Evolutionary conservation across 1,140 invertebrate species (phyloP).

Genomic region (Caenorhabditis remanei): DNA sequence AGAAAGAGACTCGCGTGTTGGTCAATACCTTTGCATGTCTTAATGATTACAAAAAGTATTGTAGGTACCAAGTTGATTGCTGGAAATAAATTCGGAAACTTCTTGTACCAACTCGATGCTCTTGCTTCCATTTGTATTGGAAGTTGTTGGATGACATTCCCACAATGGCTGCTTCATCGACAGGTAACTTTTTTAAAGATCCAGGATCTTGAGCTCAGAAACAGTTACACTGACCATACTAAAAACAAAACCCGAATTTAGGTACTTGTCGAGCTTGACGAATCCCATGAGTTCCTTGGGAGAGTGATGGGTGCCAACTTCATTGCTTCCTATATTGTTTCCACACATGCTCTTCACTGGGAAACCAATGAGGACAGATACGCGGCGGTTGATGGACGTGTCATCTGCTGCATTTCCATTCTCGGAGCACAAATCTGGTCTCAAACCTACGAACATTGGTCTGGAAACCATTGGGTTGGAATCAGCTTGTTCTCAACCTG

Average conservation of each 20-base stretch:
- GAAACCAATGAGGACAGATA: constrained; percentile 66
- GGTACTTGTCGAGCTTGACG: constrained; percentile 74
- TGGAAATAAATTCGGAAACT: constrained; percentile 70
- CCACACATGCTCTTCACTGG: constrained; percentile 75
- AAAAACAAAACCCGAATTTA: constrained; percentile 22
- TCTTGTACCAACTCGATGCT: constrained; percentile 75
- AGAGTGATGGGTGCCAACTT: constrained; percentile 75
- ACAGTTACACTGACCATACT: neutral
- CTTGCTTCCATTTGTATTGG: constrained; percentile 75
- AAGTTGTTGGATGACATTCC: constrained; percentile 73
- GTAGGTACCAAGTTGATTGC: constrained; percentile 64
- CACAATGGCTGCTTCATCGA: constrained; percentile 76
- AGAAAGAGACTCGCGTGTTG: too few species aligned
- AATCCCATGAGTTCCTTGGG: constrained; percentile 73
- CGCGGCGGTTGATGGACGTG: constrained; percentile 74
- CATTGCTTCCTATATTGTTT: constrained; percentile 70
- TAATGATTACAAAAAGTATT: neutral
- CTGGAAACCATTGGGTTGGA: constrained; percentile 75
- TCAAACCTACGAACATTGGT: constrained; percentile 75
- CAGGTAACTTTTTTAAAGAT: constrained; percentile 67
- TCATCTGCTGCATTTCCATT: constrained; percentile 74
- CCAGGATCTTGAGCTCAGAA: neutral
- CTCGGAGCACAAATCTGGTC: constrained; percentile 77
- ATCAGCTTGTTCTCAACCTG: constrained; percentile 76
- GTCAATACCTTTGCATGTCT: too few species aligned